Evolutionary conservation across 2,888 invertebrate genomes (phyloP), one percentile per base, ranked within the genome.

Genomic region (Autographa pulchrina): DNA sequence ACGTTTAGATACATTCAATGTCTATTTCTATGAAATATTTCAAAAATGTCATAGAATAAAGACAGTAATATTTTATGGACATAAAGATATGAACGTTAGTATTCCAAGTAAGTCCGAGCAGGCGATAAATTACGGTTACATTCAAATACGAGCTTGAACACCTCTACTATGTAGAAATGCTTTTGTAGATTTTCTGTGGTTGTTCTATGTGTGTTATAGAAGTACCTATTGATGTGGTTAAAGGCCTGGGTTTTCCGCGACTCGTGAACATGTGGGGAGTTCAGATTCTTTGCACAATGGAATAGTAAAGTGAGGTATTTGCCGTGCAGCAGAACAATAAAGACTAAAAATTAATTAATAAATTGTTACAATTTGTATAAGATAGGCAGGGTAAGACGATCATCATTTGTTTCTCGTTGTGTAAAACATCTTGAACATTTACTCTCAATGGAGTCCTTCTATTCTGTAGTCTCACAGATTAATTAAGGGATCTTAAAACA

Each of bases 71-170:
- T 71, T 72, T 78, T 70, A 73, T 62, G 41, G 56, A 16, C 43
- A 68, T 68, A 41, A 61, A 72, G 67, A 75, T 81, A 70, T 67
- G 63, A 59, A 56, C 61, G 38, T 80, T 77, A 63, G 65, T 58
- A 73, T 75, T 78, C 63, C 56, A 66, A 75, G 75, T 62, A 62
- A 59, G 69, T 63, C 58, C 60, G 20, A 59, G 63, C 11, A 60
- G 38, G 72, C 65, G 61, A 80, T 80, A 80, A 78, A 75, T 78
- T 62, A 69, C 61, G 58, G 56, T 70, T 68, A 68, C 67, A 80
- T 78, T 72, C 48, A 78, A 78, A 80, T 81, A 69, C 67, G 60
- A 65, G 69, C 80, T 76, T 73, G 62, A n/a, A 59, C 56, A 70
- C 66, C 20, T 66, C 41, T 0, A 20, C 35, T 58, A 52, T 52